Evolutionary conservation across 1,140 invertebrate species (phyloP).

Genomic region (Drosophila triauraria): DNA sequence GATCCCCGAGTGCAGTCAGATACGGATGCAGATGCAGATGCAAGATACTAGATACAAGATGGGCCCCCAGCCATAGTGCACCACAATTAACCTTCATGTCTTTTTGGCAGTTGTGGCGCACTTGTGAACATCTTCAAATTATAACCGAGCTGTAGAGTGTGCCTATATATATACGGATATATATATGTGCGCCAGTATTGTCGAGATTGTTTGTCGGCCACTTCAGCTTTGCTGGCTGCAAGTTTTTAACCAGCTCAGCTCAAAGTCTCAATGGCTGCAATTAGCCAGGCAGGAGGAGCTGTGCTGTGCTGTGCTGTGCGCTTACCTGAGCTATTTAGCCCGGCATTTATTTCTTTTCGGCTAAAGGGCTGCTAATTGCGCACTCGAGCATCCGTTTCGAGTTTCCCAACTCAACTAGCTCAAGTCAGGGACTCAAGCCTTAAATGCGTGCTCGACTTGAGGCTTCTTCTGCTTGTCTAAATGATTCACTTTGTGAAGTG

Average conservation of each 20-base stretch:
- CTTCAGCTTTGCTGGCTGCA: constrained; percentile 32
- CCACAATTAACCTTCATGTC: constrained; percentile 81
- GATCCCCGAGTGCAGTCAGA: constrained; percentile 22
- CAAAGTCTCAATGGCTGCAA: constrained; percentile 72
- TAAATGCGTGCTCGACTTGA: constrained; percentile 23
- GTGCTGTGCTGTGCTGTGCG: constrained; percentile 27
- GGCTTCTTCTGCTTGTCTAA: constrained; percentile 33
- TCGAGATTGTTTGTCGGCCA: constrained; percentile 44
- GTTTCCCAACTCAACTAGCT: constrained; percentile 44
- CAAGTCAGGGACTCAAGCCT: constrained; percentile 24
- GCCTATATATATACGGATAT: neutral
- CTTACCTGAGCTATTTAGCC: constrained; percentile 56
- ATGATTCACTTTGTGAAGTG: constrained; percentile 42
- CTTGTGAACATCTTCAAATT: constrained; percentile 75
- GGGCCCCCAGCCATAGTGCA: constrained; percentile 52
- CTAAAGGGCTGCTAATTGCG: constrained; percentile 71
- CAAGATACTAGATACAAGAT: constrained; percentile 36
- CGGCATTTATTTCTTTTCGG: constrained; percentile 34
- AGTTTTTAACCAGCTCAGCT: constrained; percentile 58
- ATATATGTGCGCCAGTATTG: constrained; percentile 9
- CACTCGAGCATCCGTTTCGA: constrained; percentile 50
- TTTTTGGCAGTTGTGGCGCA: constrained; percentile 74
- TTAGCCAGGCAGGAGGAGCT: constrained; percentile 45
- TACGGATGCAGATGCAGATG: constrained; percentile 37
- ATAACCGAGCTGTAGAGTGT: constrained; percentile 48